Evolutionary conservation across 2,888 invertebrate species (phyloP), one percentile per base, ranked within the genome.

Genomic region (Mongoloraphidia duomilia): DNA sequence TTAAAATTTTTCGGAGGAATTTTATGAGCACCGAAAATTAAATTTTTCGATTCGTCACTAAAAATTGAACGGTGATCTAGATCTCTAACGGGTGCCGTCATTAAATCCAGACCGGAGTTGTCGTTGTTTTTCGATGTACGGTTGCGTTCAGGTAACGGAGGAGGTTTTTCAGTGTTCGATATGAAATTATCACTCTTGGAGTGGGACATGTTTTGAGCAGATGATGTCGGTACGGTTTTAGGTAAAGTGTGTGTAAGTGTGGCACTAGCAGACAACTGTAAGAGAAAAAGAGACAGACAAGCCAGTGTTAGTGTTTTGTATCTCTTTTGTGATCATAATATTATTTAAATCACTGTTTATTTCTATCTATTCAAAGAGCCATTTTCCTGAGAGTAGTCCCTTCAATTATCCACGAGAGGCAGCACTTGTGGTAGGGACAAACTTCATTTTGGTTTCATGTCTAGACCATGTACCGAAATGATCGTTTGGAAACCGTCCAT

Each of bases 71-170:
- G 14, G 17, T 42, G 14, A 33, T 42, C 42, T 46, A 56, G 53
- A 47, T 56, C 53, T 49, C 53, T 52, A 44, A 51, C 51, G 50
- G 46, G 39, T 38, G 48, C 13, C 34, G 41, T 26, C 34, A 42
- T 40, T 3, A 34, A 34, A 41, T 39, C 41, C 34, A 17, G 10
- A n/a, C 50, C 51, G 46, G 47, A 49, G 49, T 47, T 46, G 41
- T 46, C 44, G 13, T 13, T 37, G 34, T 39, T 14, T 50, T 64
- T 64, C 13, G 65, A 56, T 37, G 64, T 63, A 35, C 63, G 70
- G 61, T 74, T 74, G 51, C 75, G 65, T 61, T 74, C 74, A 37
- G 75, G 75, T 53, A 75, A 60, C 35, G 75, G 75, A 26, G 75
- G 75, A 52, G 75, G 75, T 44, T 53, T 50, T 54, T 52, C 26